These are phyloP conservation scores for Acanthosepion lycidas DNA, from an alignment of 2,888 invertebrate genomes.

Conservation along the genomic window DNA sequence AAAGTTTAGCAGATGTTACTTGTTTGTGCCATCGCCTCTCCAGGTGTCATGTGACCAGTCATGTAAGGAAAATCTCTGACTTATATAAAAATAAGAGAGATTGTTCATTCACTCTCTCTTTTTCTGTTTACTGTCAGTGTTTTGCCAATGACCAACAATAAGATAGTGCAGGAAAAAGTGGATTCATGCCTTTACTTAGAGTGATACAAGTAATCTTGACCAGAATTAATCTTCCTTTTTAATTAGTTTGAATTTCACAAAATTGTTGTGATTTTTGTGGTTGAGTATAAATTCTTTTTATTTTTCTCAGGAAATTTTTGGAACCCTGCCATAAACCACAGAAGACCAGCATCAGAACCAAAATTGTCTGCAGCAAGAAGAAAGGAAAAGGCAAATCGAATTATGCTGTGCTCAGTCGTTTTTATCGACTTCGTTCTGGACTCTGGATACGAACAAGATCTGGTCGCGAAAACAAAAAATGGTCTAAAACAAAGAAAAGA, in stretches of 20 bases:
- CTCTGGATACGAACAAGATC: conserved; percentile 43
- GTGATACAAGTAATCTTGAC: too few species aligned
- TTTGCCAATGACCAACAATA: too few species aligned
- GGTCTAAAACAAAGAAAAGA: not conserved
- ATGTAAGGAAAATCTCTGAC: too few species aligned
- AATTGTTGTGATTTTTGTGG: not conserved
- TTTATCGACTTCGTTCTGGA: conserved; percentile 34
- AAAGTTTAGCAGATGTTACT: too few species aligned
- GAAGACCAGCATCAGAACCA: not conserved
- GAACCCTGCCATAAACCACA: not conserved
- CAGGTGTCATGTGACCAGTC: too few species aligned
- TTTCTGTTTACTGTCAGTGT: too few species aligned
- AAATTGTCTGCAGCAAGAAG: conserved; percentile 36
- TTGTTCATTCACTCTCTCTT: too few species aligned
- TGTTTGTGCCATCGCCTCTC: too few species aligned
- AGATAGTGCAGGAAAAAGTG: too few species aligned
- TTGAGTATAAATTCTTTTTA: not conserved
- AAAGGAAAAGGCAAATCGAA: not conserved
- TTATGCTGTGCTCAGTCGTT: conserved; percentile 24
- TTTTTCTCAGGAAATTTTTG: not conserved
- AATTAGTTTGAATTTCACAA: not conserved
- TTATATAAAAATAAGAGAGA: too few species aligned
- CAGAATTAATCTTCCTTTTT: too few species aligned
- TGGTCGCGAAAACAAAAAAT: conserved; percentile 35
- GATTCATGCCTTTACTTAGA: too few species aligned